Evolutionary conservation across 2,888 invertebrate genomes (phyloP).

Genomic region (Xestia xanthographa): DNA sequence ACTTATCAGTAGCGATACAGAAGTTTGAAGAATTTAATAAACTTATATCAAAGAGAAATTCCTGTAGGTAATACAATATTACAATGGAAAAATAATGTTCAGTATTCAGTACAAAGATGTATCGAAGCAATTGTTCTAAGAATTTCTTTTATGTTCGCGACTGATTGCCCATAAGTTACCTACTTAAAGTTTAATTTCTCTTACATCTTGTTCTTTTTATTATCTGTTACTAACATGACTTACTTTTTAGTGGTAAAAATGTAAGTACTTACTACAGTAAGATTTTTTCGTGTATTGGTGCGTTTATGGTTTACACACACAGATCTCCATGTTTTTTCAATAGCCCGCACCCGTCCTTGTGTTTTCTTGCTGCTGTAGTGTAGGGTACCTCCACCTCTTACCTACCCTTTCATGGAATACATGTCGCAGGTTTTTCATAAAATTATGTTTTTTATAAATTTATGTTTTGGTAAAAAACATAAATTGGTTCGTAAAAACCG

Average conservation of each 20-base stretch:
- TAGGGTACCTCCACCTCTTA: not conserved
- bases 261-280: not conserved
- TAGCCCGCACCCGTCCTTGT: not conserved
- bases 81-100: conserved; percentile 19
- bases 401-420: not conserved
- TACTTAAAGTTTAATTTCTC: conserved; percentile 13
- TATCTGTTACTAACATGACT: not conserved
- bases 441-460: too few relatives aligned
- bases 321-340: not conserved
- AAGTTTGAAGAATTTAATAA: not conserved
- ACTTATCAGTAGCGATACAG: not conserved
- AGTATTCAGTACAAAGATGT: conserved; percentile 1
- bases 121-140: conserved; percentile 10
- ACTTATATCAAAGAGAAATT: conserved; percentile 18
- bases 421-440: too few relatives aligned
- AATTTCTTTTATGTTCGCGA: conserved; percentile 23
- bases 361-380: not conserved
- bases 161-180: conserved; percentile 2
- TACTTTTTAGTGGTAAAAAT: not conserved
- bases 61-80: conserved; percentile 18
- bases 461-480: too few relatives aligned
- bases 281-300: not conserved
- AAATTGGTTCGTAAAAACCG: too few relatives aligned
- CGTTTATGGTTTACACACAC: not conserved
- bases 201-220: conserved; percentile 16